A percentile compares a stretch with the other conserved stretches of the same genome.
Conservation (phyloP, 2,888 invertebrate species). For the Drosophila anomalipes region DNA sequence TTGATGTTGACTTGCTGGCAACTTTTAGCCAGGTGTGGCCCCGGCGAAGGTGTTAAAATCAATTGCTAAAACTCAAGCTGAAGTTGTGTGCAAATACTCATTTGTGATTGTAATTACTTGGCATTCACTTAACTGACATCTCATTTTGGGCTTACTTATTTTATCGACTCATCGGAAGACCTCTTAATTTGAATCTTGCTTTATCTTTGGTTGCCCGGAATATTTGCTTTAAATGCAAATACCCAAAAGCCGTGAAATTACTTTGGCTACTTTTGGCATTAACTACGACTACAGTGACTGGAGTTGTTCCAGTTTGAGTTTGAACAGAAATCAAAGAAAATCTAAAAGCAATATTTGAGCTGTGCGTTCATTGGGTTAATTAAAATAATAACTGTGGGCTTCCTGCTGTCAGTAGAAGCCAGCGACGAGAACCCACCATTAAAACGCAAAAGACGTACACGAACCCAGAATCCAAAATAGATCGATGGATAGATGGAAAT, state of each 20-base stretch:
- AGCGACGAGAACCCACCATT: conserved; percentile 42
- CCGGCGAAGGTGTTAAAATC: conserved; percentile 36
- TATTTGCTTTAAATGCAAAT: conserved; percentile 34
- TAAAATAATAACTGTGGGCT: conserved; percentile 71
- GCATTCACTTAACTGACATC: background rate
- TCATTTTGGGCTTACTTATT: background rate
- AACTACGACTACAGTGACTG: background rate
- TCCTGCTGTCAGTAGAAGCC: conserved; percentile 59
- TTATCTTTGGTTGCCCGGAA: background rate
- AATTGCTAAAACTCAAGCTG: background rate
- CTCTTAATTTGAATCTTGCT: background rate
- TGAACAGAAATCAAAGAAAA: conserved; percentile 23
- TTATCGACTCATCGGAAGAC: background rate
- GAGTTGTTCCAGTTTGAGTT: background rate
- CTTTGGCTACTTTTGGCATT: conserved; percentile 9
- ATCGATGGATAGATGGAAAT: conserved; percentile 17
- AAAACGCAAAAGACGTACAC: conserved; percentile 19
- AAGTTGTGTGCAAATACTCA: conserved; percentile 16
- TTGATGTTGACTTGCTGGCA: conserved; percentile 10
- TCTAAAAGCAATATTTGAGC: conserved; percentile 11
- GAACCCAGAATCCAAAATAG: conserved; percentile 20
- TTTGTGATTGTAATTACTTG: conserved; percentile 5
- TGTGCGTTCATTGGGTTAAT: conserved; percentile 71
- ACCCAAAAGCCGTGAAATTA: conserved; percentile 29
- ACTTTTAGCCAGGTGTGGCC: conserved; percentile 5